phyloP scores from a whole-genome alignment of 2,888 invertebrate species.

The Abrostola triplasia region DNA sequence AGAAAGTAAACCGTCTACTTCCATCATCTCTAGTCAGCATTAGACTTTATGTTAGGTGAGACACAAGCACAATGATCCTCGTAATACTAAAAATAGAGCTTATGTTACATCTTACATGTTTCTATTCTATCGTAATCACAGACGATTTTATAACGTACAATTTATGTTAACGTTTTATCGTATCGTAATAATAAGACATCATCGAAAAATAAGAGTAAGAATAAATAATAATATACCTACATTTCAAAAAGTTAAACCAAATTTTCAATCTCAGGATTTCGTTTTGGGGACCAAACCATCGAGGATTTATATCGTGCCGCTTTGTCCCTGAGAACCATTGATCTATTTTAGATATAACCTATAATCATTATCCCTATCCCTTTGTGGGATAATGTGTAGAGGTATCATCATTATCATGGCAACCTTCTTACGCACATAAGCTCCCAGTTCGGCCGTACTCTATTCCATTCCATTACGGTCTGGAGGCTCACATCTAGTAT shows the following conservation, averaged over 20 bases:
- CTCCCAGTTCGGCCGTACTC: conserved; percentile 33
- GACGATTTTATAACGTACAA: background rate
- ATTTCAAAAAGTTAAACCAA: conserved; percentile 1
- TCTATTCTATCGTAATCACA: conserved; percentile 1
- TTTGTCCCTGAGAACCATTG: conserved; percentile 37
- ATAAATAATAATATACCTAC: background rate
- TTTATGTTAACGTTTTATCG: background rate
- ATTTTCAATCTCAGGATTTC: conserved; percentile 18
- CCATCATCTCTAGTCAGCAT: conserved; percentile 9
- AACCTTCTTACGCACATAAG: conserved; percentile 41
- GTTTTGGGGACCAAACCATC: conserved; percentile 19
- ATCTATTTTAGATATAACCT: conserved; percentile 58
- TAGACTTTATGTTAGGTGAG: conserved; percentile 19
- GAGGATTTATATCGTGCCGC: conserved; percentile 24
- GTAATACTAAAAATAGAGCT: conserved; percentile 10
- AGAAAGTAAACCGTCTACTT: conserved; percentile 6
- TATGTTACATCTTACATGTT: conserved; percentile 1
- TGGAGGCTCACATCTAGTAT: conserved; percentile 44
- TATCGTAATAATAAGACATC: background rate
- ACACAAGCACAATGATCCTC: background rate
- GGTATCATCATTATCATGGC: conserved; percentile 54
- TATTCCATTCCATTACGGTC: conserved; percentile 37
- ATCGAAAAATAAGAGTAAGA: too few relatives aligned
- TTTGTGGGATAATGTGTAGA: conserved; percentile 51
- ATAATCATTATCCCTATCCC: conserved; percentile 50